Evolutionary conservation across 2,888 invertebrate genomes (phyloP).

Genomic region (Margaritifera margaritifera): DNA sequence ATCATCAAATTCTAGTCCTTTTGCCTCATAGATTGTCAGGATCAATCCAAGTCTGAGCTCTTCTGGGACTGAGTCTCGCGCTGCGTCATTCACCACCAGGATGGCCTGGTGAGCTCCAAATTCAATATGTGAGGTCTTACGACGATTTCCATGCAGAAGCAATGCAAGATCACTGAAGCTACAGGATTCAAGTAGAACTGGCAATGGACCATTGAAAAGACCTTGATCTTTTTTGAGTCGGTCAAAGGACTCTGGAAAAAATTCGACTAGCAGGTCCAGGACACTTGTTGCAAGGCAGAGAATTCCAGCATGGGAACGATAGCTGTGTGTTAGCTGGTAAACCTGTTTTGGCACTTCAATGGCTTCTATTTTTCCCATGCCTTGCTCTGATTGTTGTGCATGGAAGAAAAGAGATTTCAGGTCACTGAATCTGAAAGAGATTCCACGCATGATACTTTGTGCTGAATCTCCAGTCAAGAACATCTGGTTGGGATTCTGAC

Average conservation of each 20-base stretch:
- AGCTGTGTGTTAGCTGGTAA: constrained; percentile 57
- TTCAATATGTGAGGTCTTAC: constrained; percentile 60
- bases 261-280: constrained; percentile 55
- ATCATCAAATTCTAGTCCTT: constrained; percentile 69
- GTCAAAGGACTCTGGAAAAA: constrained; percentile 64
- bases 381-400: constrained; percentile 33
- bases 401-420: constrained; percentile 50
- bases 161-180: constrained; percentile 44
- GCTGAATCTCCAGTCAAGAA: constrained; percentile 58
- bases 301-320: constrained; percentile 63
- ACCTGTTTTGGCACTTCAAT: constrained; percentile 26
- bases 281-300: constrained; percentile 56
- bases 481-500: constrained; percentile 53
- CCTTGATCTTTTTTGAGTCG: constrained; percentile 57
- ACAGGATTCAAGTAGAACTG: constrained; percentile 60
- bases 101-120: constrained; percentile 66
- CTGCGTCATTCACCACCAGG: constrained; percentile 56
- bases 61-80: constrained; percentile 56
- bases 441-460: constrained; percentile 60
- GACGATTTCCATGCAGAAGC: constrained; percentile 45
- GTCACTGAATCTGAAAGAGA: constrained; percentile 56
- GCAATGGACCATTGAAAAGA: constrained; percentile 56
- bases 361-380: constrained; percentile 4
- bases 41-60: constrained; percentile 62
- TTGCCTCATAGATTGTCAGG: constrained; percentile 67